Base-by-base conservation (phyloP, 2,888 invertebrate genomes). In the Megamerina dolium region DNA sequence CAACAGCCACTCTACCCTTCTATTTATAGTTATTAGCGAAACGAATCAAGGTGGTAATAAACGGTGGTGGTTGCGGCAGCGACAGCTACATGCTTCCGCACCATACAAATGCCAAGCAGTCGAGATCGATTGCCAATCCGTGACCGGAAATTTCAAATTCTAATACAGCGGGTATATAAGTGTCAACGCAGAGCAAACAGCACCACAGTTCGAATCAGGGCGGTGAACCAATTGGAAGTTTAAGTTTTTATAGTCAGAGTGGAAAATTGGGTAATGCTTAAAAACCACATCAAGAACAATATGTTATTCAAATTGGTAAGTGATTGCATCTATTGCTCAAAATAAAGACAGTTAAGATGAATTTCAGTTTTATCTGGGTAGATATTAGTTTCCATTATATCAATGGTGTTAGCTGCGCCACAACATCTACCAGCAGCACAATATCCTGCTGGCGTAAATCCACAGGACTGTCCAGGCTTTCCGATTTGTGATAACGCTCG, bases 401-500 rank as follows among this genome's bases (percentile, higher is more conserved):
- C 65, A 33, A 49, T 68, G 48, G 66, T 61, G 5, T 47, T 64
- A 51, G 68, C 69, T 37, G 66, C 68, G 44, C 71, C 72, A 10
- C 72, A 72, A 52, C 70, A 70, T 51, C 66, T 36, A 45, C 64
- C 54, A 41, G 70, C 72, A 16, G 73, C 72, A 4, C 68, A 70
- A 44, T 74, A 69, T 60, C 74, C 74, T 45, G 74, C 74, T 51
- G 75, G 74, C 36, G 70, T 75, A 14, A 71, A 73, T 63, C 75
- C 75, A 42, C 61, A 63, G 53, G 67, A 73, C 49, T 75, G 75
- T 51, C 75, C 75, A 52, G 66, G 66, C 54, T 75, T 74, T 52
- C 75, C 75, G 52, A 67, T 72, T 63, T 75, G 75, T 63, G 74
- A 74, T 65, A 74, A 74, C 57, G 66, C 65, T n/a, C 61, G 71